phyloP scores from a whole-genome alignment of 2,797 vertebrate species.

The Acrossocheilus fasciatus region DNA sequence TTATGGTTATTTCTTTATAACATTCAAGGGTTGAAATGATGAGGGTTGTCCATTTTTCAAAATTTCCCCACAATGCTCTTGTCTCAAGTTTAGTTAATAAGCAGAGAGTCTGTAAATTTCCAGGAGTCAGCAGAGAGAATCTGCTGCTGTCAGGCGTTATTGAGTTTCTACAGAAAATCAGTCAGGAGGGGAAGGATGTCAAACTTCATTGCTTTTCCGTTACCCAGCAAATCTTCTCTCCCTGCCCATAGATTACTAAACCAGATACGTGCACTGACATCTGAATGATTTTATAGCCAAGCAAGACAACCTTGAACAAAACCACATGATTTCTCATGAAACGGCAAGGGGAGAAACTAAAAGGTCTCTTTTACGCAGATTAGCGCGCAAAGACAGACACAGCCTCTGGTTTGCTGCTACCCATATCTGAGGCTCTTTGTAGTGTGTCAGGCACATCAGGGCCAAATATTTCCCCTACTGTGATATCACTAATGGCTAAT shows the following conservation, averaged over 20 bases:
- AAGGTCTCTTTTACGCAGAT: slow-evolving; percentile 16
- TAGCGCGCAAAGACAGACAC: not conserved
- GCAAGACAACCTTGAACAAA: slow-evolving; percentile 13
- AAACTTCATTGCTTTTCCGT: slow-evolving; percentile 39
- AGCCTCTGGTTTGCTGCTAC: slow-evolving; percentile 9
- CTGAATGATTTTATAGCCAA: slow-evolving; percentile 15
- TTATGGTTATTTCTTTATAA: not conserved
- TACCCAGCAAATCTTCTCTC: slow-evolving; percentile 21
- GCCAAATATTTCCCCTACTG: slow-evolving; percentile 22
- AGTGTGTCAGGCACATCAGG: slow-evolving; percentile 16
- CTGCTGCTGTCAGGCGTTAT: slow-evolving; percentile 23
- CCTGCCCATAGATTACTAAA: slow-evolving; percentile 10
- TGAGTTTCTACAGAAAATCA: slow-evolving; percentile 21
- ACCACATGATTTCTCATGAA: slow-evolving; percentile 3
- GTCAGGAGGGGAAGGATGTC: slow-evolving; percentile 26
- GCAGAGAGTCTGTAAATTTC: not conserved
- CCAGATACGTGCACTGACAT: not conserved
- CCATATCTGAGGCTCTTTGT: slow-evolving; percentile 1
- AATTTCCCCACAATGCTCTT: not conserved
- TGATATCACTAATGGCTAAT: slow-evolving; percentile 34
- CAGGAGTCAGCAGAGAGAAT: slow-evolving; percentile 29
- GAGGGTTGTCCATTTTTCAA: not conserved
- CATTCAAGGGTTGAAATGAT: not conserved
- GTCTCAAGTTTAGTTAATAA: slow-evolving; percentile 8
- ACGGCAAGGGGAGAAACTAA: not conserved